Evolutionary conservation across 23 tunicate genomes (phyloP).

Genomic region (Halocynthia roretzi): DNA sequence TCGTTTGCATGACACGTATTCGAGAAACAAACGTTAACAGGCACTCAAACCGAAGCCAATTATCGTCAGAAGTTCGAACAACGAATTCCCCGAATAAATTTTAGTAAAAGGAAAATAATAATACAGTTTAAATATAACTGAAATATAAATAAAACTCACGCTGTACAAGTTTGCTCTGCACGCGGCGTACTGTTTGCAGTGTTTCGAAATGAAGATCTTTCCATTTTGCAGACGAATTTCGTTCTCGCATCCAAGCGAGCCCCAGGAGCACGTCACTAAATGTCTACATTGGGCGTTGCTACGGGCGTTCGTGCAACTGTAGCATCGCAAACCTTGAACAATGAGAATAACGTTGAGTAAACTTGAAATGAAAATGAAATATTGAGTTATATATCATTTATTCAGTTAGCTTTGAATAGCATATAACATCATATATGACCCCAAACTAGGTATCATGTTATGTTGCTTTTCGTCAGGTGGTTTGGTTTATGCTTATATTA

Average conservation of each 20-base stretch:
- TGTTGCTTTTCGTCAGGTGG: too few species aligned
- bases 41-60: too few species aligned
- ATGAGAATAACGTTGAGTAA: too few species aligned
- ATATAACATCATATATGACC: too few species aligned
- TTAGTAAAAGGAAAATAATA: not conserved
- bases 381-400: too few species aligned
- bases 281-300: slow-evolving; percentile 25
- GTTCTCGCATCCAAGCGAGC: slow-evolving; percentile 26
- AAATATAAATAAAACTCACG: not conserved
- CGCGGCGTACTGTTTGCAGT: slow-evolving; percentile 28
- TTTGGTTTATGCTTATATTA: too few species aligned
- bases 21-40: too few species aligned
- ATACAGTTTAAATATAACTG: not conserved
- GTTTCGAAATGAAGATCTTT: slow-evolving; percentile 33
- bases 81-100: not conserved
- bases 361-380: too few species aligned
- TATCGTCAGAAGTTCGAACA: slow-evolving; percentile 2
- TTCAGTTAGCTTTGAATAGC: too few species aligned
- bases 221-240: slow-evolving; percentile 53
- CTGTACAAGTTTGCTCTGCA: slow-evolving; percentile 20
- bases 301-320: slow-evolving; percentile 30
- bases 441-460: too few species aligned
- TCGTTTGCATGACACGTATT: too few species aligned
- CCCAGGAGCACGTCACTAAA: slow-evolving; percentile 10
- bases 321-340: slow-evolving; percentile 43